Conservation (phyloP, 2,113 vertebrate genomes). For the Trichechus manatus region DNA sequence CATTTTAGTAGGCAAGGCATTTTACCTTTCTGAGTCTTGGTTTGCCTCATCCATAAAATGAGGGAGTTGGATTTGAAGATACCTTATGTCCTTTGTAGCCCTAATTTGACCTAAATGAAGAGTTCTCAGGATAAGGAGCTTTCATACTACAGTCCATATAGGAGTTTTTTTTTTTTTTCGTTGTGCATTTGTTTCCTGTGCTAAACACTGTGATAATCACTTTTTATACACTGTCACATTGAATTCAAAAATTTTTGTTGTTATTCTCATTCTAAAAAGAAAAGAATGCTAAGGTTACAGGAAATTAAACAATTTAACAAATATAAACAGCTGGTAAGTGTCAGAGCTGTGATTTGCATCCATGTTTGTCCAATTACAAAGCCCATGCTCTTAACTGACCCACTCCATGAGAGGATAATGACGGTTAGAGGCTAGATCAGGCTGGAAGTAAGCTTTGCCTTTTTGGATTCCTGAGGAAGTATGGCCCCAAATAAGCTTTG, state of each 20-base stretch:
- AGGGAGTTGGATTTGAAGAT: background rate
- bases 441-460: background rate
- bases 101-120: background rate
- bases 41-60: background rate
- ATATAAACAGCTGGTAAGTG: background rate
- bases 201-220: background rate
- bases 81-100: background rate
- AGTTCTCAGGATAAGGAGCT: background rate
- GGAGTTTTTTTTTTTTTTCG: background rate
- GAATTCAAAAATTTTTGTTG: background rate
- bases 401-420: background rate
- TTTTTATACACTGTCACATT: background rate
- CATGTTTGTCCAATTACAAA: background rate
- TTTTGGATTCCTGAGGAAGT: background rate
- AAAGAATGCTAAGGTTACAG: background rate
- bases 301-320: background rate
- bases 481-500: background rate
- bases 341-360: background rate
- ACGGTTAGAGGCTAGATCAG: background rate
- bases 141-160: background rate
- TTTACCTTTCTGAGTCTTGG: background rate
- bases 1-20: background rate
- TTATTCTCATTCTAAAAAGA: background rate
- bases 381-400: background rate
- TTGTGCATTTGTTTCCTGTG: background rate